Percentiles rank a stretch among this genome's conserved stretches.
Evolutionary conservation across 2,888 invertebrate genomes (phyloP).

Genomic region (Leuctra nigra): DNA sequence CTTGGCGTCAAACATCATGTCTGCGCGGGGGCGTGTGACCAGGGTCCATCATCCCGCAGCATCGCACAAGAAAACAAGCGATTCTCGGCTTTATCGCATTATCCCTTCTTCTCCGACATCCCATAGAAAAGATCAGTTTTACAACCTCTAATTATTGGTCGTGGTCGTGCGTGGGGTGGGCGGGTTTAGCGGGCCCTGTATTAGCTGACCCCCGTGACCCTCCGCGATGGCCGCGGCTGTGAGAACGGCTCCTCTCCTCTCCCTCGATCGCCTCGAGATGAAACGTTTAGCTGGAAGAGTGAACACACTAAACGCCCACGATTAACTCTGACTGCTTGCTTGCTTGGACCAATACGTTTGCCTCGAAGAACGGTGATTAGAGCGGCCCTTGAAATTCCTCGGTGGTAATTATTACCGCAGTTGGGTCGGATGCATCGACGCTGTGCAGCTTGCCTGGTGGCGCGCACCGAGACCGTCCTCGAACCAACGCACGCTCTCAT

Average conservation of each 20-base stretch:
- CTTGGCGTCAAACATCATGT: constrained; percentile 21
- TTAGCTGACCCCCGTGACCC: constrained; percentile 23
- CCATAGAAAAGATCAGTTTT: constrained; percentile 7
- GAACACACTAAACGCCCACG: constrained; percentile 5
- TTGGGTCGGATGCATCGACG: too few species aligned
- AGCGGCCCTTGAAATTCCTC: constrained; percentile 1
- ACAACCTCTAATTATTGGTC: constrained; percentile 26
- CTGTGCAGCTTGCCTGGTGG: too few species aligned
- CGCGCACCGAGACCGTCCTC: too few species aligned
- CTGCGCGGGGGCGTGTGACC: constrained; percentile 21
- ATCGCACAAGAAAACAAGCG: constrained; percentile 16
- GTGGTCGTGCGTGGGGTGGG: constrained; percentile 22
- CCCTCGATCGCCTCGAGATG: too few species aligned
- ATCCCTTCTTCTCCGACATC: constrained; percentile 6
- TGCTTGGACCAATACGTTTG: constrained; percentile 7
- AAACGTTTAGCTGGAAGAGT: not conserved
- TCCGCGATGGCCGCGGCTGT: not conserved
- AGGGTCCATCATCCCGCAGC: constrained; percentile 18
- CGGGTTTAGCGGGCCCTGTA: constrained; percentile 23
- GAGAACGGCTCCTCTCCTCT: not conserved
- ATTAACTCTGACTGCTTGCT: not conserved
- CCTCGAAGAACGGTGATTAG: not conserved
- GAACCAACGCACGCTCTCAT: too few species aligned
- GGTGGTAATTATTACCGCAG: too few species aligned
- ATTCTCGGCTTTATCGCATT: constrained; percentile 15